phyloP scores from a whole-genome alignment of 2,888 invertebrate species.

The Chironomus riparius region DNA sequence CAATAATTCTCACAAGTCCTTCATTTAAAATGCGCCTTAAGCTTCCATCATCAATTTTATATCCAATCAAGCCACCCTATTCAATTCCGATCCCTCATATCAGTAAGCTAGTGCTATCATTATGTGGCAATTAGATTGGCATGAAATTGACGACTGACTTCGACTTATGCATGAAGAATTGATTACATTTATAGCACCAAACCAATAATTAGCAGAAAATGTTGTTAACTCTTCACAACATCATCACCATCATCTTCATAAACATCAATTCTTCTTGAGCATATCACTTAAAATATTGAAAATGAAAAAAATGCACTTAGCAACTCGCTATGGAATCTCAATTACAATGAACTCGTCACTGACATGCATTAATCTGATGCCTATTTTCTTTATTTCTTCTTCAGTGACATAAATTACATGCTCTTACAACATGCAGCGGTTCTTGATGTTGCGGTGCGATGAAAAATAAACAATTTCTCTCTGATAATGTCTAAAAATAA shows the following conservation, averaged over 20 bases:
- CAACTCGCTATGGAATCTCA: no score
- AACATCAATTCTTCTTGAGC: no score
- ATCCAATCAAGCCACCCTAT: no score
- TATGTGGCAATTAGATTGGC: background rate
- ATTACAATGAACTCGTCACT: background rate
- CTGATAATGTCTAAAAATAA: background rate
- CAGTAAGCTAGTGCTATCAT: background rate
- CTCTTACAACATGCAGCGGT: background rate
- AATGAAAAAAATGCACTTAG: no score
- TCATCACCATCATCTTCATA: background rate
- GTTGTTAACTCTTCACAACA: background rate
- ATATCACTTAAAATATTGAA: no score
- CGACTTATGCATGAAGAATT: background rate
- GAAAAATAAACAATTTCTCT: background rate
- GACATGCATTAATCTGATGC: background rate
- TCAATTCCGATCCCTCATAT: no score
- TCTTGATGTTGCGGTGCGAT: background rate
- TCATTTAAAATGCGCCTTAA: no score
- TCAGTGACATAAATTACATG: background rate
- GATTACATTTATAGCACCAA: background rate
- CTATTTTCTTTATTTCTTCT: background rate
- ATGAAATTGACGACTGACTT: background rate
- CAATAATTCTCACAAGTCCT: no score
- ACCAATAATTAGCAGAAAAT: background rate
- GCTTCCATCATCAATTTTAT: no score